Percentiles rank a stretch among this genome's conserved stretches.
Evolutionary conservation across 2,888 invertebrate genomes (phyloP).

Genomic region (Anoncus sp.): DNA sequence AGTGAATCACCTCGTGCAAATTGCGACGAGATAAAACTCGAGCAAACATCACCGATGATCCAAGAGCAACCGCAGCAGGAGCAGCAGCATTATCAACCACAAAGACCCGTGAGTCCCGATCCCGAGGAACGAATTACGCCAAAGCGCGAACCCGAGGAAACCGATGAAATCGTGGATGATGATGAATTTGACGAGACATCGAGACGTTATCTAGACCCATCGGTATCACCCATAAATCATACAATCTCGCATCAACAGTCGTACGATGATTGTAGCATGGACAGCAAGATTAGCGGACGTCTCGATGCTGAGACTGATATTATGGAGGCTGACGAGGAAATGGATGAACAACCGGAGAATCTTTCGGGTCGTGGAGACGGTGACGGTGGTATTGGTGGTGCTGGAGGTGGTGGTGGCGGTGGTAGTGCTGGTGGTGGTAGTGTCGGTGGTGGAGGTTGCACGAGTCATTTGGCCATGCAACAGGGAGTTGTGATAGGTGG

Average conservation of each 20-base stretch:
- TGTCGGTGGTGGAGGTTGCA: conserved; percentile 58
- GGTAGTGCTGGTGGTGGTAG: conserved; percentile 54
- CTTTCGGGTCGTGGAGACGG: conserved; percentile 85
- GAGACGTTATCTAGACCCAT: conserved; percentile 76
- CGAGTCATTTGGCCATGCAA: conserved; percentile 32
- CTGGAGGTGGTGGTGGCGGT: conserved; percentile 66
- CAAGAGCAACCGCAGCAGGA: conserved; percentile 76
- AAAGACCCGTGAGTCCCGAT: conserved; percentile 73
- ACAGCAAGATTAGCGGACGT: conserved; percentile 88
- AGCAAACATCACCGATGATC: conserved; percentile 60
- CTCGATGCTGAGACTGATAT: conserved; percentile 84
- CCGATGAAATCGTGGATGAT: conserved; percentile 85
- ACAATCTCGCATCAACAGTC: conserved; percentile 87
- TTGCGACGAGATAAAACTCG: conserved; percentile 64
- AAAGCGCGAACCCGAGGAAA: conserved; percentile 88
- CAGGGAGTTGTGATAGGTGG: conserved; percentile 22
- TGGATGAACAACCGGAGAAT: conserved; percentile 92
- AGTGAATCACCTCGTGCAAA: conserved; percentile 53
- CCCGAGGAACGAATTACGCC: conserved; percentile 85
- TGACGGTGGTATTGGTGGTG: conserved; percentile 11
- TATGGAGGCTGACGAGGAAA: conserved; percentile 87
- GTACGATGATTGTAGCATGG: conserved; percentile 92
- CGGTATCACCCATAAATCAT: conserved; percentile 75
- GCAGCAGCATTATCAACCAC: conserved; percentile 73
- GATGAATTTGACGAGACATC: conserved; percentile 83